Percentiles rank a stretch among this genome's conserved stretches.
phyloP scores from a whole-genome alignment of 1,140 invertebrate genomes.

The Dreissena rostriformis region DNA sequence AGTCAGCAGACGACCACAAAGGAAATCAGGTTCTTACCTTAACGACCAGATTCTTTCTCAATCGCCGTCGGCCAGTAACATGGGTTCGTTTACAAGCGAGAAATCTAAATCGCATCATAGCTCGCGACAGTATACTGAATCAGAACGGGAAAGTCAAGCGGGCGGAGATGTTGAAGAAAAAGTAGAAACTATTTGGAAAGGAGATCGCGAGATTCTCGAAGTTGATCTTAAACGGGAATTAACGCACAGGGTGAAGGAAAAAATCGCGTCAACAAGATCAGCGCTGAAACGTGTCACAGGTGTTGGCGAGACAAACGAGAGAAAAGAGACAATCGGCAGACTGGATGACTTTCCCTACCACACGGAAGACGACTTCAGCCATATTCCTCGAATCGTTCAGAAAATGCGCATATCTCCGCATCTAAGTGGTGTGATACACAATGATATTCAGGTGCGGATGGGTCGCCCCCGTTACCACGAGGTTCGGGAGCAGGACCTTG shows the following conservation, averaged over 20 bases:
- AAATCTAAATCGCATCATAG: constrained; percentile 22
- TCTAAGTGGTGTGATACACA: constrained; percentile 70
- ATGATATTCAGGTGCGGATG: constrained; percentile 74
- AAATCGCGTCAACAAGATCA: constrained; percentile 62
- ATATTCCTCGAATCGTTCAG: constrained; percentile 65
- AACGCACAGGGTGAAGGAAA: constrained; percentile 66
- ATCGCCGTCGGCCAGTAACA: neutral
- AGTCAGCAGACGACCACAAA: neutral
- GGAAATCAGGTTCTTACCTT: neutral
- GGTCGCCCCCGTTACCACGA: constrained; percentile 74
- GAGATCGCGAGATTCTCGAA: constrained; percentile 66
- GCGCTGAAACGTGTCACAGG: constrained; percentile 70
- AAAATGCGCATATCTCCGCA: constrained; percentile 72
- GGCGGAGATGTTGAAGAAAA: constrained; percentile 40
- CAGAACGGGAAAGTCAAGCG: neutral
- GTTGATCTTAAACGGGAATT: constrained; percentile 71
- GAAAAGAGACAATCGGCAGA: constrained; percentile 44
- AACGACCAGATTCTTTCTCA: neutral
- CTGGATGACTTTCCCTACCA: constrained; percentile 66
- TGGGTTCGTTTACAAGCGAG: neutral
- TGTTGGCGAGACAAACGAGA: constrained; percentile 66
- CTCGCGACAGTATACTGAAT: constrained; percentile 32
- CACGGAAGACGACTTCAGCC: constrained; percentile 63
- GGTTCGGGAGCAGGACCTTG: constrained; percentile 64
- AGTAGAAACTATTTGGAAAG: constrained; percentile 67